These are phyloP conservation scores for Macrosoma leucophasiata DNA, from an alignment of 2,888 invertebrate species.

Conservation along the genomic window DNA sequence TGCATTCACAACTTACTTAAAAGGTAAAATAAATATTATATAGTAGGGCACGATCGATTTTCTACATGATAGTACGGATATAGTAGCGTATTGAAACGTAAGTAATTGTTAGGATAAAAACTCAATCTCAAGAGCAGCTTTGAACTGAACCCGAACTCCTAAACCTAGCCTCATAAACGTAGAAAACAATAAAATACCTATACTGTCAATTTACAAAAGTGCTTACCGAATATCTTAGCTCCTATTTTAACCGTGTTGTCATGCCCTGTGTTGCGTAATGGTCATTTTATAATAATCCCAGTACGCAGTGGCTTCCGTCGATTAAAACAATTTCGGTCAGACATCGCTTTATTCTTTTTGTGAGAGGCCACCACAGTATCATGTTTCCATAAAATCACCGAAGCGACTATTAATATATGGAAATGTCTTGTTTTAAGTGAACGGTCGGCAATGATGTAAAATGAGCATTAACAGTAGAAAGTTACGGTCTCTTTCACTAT, in stretches of 20 bases:
- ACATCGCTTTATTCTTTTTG: constrained; percentile 66
- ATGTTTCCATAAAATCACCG: constrained; percentile 73
- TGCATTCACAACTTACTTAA: too few relatives aligned
- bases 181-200: too few relatives aligned
- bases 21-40: too few relatives aligned
- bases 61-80: too few relatives aligned
- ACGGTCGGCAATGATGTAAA: constrained; percentile 8
- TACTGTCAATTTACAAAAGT: too few relatives aligned
- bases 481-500: constrained; percentile 28
- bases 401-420: constrained; percentile 66
- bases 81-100: too few relatives aligned
- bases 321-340: constrained; percentile 73
- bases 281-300: constrained; percentile 38
- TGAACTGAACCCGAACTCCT: too few relatives aligned
- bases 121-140: too few relatives aligned
- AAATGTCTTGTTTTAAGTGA: constrained; percentile 47
- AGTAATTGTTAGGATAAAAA: background rate
- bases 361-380: constrained; percentile 70
- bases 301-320: constrained; percentile 60
- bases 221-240: too few relatives aligned
- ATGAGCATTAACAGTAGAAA: constrained; percentile 17
- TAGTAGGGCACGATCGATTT: too few relatives aligned
- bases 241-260: constrained; percentile 1
- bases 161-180: too few relatives aligned
- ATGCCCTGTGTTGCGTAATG: constrained; percentile 27